Conservation (phyloP, 2,888 invertebrate genomes). For the Meganola albula region DNA sequence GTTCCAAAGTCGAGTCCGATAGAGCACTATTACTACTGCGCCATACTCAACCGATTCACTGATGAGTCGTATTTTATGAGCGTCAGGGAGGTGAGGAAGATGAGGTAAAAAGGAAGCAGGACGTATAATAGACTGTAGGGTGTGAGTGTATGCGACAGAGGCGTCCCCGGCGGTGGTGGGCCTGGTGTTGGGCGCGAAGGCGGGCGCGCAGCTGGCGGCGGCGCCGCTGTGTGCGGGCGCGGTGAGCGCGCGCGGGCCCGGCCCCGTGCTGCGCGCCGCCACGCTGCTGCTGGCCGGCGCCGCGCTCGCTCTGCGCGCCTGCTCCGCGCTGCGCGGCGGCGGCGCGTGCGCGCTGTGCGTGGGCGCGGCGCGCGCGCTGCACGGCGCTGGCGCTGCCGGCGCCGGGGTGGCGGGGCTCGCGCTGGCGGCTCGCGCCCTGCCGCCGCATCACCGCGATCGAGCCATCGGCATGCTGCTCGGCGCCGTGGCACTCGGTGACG, state of each 20-base stretch:
- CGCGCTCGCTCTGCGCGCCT: constrained; percentile 32
- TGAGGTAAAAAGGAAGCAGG: too few species aligned
- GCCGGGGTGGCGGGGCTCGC: constrained; percentile 56
- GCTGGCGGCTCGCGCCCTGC: constrained; percentile 42
- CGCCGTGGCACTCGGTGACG: constrained; percentile 57
- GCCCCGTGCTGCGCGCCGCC: constrained; percentile 43
- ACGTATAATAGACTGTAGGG: too few species aligned
- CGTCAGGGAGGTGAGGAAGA: too few species aligned
- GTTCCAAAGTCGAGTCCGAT: too few species aligned
- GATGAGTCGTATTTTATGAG: too few species aligned
- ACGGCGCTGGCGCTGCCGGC: constrained; percentile 53
- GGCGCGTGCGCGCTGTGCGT: constrained; percentile 33
- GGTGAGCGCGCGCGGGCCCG: constrained; percentile 48
- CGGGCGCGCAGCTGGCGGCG: constrained; percentile 50
- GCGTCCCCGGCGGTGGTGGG: constrained; percentile 51
- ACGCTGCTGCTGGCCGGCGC: constrained; percentile 47
- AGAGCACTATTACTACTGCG: too few species aligned
- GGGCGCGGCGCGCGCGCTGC: constrained; percentile 41
- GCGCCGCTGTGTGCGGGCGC: constrained; percentile 52
- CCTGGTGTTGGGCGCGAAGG: constrained; percentile 59
- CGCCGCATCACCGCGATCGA: constrained; percentile 28
- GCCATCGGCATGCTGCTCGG: constrained; percentile 55
- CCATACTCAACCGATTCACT: too few species aligned
- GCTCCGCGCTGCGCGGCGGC: constrained; percentile 20
- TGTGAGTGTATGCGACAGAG: constrained; percentile 6